Evolutionary conservation across 2,797 vertebrate species (phyloP).

Genomic region (Falco cherrug): DNA sequence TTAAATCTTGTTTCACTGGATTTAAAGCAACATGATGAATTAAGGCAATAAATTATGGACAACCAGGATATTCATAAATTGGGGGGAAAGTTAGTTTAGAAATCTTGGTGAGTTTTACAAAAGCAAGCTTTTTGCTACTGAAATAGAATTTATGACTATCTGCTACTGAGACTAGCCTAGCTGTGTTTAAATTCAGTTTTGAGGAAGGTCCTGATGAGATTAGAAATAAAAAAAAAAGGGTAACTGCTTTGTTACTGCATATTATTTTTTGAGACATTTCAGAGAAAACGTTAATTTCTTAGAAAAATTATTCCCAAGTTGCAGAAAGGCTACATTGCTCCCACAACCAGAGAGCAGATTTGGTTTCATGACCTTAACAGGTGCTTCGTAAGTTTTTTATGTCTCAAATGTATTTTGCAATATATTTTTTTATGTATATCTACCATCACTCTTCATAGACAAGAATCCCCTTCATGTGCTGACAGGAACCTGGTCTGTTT

Average conservation of each 20-base stretch:
- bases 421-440: background rate
- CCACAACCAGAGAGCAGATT: background rate
- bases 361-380: background rate
- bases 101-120: background rate
- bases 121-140: background rate
- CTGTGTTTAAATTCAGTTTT: background rate
- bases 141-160: background rate
- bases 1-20: background rate
- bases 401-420: background rate
- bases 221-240: background rate
- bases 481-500: background rate
- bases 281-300: background rate
- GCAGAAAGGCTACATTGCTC: background rate
- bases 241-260: background rate
- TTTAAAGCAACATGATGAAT: background rate
- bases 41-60: background rate
- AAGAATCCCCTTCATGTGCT: background rate
- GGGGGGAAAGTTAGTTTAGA: background rate
- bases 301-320: background rate
- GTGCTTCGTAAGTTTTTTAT: background rate
- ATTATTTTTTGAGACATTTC: background rate
- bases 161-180: background rate
- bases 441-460: background rate
- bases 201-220: background rate
- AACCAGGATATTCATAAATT: background rate